A percentile compares a stretch with the other conserved stretches of the same genome.
phyloP scores from a whole-genome alignment of 1,140 invertebrate genomes.

The Drosophila sechellia region DNA sequence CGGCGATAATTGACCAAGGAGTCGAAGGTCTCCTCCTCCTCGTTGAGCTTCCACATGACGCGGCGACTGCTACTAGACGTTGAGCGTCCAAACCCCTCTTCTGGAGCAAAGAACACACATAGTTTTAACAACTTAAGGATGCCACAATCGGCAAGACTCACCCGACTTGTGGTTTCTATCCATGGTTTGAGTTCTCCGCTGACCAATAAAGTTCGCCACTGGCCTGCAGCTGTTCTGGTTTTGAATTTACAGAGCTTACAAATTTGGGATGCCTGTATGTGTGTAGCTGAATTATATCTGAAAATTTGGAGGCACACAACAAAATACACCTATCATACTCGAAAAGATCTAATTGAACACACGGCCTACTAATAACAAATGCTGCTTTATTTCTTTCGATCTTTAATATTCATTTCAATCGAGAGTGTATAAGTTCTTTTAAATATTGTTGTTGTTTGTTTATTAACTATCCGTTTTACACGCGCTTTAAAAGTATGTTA shows the following conservation, averaged over 20 bases:
- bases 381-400: constrained; percentile 34
- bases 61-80: constrained; percentile 58
- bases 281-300: constrained; percentile 14
- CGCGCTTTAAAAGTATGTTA: constrained; percentile 69
- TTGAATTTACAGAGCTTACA: constrained; percentile 20
- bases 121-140: not conserved
- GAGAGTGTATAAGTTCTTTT: constrained; percentile 65
- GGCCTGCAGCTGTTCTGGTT: constrained; percentile 15
- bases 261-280: constrained; percentile 22
- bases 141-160: not conserved
- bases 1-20: constrained; percentile 61
- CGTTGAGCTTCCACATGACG: constrained; percentile 65
- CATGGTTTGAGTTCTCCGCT: constrained; percentile 19
- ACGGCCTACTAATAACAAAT: constrained; percentile 20
- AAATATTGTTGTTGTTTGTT: constrained; percentile 43
- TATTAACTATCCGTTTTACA: constrained; percentile 65
- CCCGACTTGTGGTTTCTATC: constrained; percentile 60
- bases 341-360: constrained; percentile 4
- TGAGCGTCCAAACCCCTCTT: constrained; percentile 37
- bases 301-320: constrained; percentile 22
- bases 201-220: not conserved
- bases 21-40: constrained; percentile 60
- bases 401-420: constrained; percentile 58
- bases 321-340: constrained; percentile 3
- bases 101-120: constrained; percentile 1